Conservation (phyloP, 1,140 invertebrate genomes). For the Lasioglossum albipes region DNA sequence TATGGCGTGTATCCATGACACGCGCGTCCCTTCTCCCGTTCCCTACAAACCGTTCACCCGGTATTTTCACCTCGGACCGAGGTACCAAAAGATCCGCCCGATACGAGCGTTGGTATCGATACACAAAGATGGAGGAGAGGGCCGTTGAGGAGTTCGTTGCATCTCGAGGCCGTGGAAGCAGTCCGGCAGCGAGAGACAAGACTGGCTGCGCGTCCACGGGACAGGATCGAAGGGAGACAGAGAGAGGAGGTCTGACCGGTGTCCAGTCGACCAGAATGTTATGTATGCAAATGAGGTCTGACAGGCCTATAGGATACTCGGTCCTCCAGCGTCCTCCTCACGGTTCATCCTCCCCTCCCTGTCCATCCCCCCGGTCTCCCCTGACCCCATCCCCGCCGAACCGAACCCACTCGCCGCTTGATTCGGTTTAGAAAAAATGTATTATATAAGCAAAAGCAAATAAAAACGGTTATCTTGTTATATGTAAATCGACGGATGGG, state of each 20-base stretch:
- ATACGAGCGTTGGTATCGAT: slow-evolving; percentile 55
- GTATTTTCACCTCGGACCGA: slow-evolving; percentile 26
- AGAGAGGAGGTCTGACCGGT: slow-evolving; percentile 73
- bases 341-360: slow-evolving; percentile 56
- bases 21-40: background rate
- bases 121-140: slow-evolving; percentile 59
- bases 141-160: slow-evolving; percentile 37
- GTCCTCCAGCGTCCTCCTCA: slow-evolving; percentile 52
- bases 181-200: slow-evolving; percentile 48
- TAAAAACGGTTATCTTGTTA: slow-evolving; percentile 77
- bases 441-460: slow-evolving; percentile 73
- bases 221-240: slow-evolving; percentile 8
- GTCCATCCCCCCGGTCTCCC: slow-evolving; percentile 41
- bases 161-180: slow-evolving; percentile 64
- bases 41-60: slow-evolving; percentile 27
- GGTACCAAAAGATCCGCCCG: slow-evolving; percentile 39
- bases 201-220: slow-evolving; percentile 35
- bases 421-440: slow-evolving; percentile 73
- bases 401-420: slow-evolving; percentile 36
- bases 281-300: slow-evolving; percentile 80
- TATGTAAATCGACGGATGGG: slow-evolving; percentile 70
- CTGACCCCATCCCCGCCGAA: slow-evolving; percentile 41
- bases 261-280: slow-evolving; percentile 80
- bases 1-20: no score
- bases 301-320: slow-evolving; percentile 73